A percentile compares a stretch with the other conserved stretches of the same genome.
phyloP scores from a whole-genome alignment of 2,113 vertebrate species.

The Lucifuga dentata region DNA sequence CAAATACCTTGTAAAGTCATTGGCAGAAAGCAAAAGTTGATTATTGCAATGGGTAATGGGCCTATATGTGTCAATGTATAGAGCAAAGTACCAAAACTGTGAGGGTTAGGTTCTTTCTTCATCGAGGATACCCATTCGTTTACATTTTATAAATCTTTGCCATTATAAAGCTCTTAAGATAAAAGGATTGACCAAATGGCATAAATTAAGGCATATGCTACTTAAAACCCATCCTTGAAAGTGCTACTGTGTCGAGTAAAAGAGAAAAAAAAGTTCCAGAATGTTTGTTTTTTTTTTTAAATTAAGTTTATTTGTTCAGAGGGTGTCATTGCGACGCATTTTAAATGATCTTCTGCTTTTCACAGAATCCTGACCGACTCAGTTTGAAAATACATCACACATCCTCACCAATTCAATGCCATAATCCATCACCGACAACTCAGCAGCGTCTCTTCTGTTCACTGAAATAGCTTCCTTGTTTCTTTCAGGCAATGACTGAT shows the following conservation, averaged over 20 bases:
- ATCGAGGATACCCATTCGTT: slow-evolving; percentile 24
- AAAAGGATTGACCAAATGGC: slow-evolving; percentile 49
- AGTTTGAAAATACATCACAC: slow-evolving; percentile 1
- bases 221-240: slow-evolving; percentile 13
- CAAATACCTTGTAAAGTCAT: slow-evolving; percentile 40
- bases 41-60: slow-evolving; percentile 23
- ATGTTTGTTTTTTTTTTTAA: too few relatives aligned
- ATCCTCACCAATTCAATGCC: not conserved
- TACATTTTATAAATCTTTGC: slow-evolving; percentile 19
- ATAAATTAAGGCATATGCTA: slow-evolving; percentile 48
- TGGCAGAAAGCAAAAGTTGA: slow-evolving; percentile 17
- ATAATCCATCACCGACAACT: slow-evolving; percentile 1
- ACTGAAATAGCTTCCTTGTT: slow-evolving; percentile 25
- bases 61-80: slow-evolving; percentile 33
- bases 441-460: slow-evolving; percentile 14
- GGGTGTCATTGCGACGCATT: not conserved
- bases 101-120: slow-evolving; percentile 6
- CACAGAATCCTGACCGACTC: not conserved
- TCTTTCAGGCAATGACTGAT: slow-evolving; percentile 24
- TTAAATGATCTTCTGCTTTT: not conserved
- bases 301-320: too few relatives aligned
- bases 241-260: not conserved
- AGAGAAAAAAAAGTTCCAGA: too few relatives aligned
- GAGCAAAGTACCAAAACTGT: slow-evolving; percentile 28
- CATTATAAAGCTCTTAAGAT: slow-evolving; percentile 42